These are phyloP conservation scores for Peromyscus polionotus DNA, from an alignment of 2,113 vertebrate species.

Conservation along the genomic window DNA sequence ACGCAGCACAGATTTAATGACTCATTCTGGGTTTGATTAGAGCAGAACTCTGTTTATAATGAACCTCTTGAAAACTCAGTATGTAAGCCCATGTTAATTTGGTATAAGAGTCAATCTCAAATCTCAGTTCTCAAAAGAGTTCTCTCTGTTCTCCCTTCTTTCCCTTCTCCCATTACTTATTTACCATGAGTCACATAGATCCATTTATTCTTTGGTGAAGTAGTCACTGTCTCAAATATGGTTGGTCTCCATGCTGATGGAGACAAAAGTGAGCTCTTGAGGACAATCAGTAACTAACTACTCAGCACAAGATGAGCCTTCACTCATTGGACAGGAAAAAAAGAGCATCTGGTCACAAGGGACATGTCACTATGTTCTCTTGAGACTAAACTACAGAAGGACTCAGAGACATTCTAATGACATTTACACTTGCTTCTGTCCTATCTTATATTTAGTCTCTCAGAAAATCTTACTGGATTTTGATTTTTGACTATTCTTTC, in stretches of 20 bases:
- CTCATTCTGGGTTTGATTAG: not conserved
- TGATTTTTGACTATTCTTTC: constrained; percentile 37
- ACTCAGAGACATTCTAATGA: not conserved
- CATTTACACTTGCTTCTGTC: not conserved
- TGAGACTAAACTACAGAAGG: constrained; percentile 10
- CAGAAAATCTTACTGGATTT: constrained; percentile 7
- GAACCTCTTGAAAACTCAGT: not conserved
- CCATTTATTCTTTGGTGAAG: not conserved
- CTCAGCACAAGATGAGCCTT: not conserved
- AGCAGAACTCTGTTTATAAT: not conserved
- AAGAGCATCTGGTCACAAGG: not conserved
- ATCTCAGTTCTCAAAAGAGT: not conserved
- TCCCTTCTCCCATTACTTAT: not conserved
- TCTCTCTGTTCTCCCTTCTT: not conserved
- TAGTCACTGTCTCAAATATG: not conserved
- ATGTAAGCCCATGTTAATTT: not conserved
- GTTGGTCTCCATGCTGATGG: not conserved
- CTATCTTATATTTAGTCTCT: not conserved
- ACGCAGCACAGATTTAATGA: not conserved
- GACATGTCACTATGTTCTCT: not conserved
- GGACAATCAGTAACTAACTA: not conserved
- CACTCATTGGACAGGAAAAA: not conserved
- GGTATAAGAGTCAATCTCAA: not conserved
- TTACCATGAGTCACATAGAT: not conserved
- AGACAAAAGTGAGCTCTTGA: not conserved